Evolutionary conservation across 2,888 invertebrate species (phyloP).

Genomic region (Troilus luridus): DNA sequence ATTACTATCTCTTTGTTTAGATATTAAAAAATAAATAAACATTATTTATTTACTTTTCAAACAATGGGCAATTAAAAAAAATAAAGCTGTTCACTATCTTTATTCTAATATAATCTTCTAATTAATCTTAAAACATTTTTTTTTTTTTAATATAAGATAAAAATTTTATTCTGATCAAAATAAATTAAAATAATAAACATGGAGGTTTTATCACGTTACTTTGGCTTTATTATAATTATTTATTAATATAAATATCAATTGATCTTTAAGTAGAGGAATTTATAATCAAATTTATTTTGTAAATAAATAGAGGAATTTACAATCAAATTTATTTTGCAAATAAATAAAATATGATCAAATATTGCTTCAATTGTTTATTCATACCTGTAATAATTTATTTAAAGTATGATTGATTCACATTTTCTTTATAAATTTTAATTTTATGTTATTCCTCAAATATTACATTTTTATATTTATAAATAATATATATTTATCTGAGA

Average conservation of each 20-base stretch:
- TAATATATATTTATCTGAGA: too few species aligned
- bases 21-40: neutral
- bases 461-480: too few species aligned
- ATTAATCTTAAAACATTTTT: neutral
- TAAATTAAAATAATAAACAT: neutral
- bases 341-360: neutral
- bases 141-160: neutral
- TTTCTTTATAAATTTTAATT: too few species aligned
- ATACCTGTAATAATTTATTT: too few species aligned
- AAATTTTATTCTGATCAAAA: neutral
- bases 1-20: neutral
- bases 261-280: neutral
- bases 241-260: neutral
- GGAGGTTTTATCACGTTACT: neutral
- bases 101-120: neutral
- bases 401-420: too few species aligned
- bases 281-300: too few species aligned
- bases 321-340: too few species aligned
- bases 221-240: neutral
- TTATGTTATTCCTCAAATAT: too few species aligned
- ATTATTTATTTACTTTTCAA: neutral
- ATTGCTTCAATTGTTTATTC: too few species aligned
- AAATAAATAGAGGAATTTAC: neutral
- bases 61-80: constrained; percentile 13
- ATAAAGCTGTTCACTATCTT: neutral